Conservation (phyloP, 2,888 invertebrate species). For the Drosophila multiciliata region DNA sequence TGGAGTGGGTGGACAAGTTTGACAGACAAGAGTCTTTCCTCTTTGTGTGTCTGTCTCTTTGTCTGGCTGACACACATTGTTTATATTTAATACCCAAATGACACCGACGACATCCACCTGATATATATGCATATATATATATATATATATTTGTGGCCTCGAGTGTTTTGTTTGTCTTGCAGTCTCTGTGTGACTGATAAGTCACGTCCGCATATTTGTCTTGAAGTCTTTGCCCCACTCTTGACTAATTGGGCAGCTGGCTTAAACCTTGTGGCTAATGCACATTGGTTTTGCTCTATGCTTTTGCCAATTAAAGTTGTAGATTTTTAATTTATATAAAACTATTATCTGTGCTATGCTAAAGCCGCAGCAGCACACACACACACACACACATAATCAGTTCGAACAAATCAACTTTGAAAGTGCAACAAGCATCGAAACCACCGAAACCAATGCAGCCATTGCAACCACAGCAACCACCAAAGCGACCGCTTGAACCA, state of each 20-base stretch:
- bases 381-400: conserved; percentile 60
- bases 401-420: conserved; percentile 76
- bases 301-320: conserved; percentile 62
- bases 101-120: conserved; percentile 48
- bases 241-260: conserved; percentile 42
- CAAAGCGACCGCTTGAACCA: conserved; percentile 46
- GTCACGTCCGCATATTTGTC: conserved; percentile 61
- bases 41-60: not conserved
- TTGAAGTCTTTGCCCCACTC: not conserved
- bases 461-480: conserved; percentile 48
- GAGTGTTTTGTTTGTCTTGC: conserved; percentile 60
- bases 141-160: conserved; percentile 18
- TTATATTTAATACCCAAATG: conserved; percentile 56
- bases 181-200: conserved; percentile 55
- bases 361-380: conserved; percentile 56
- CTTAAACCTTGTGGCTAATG: conserved; percentile 11
- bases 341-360: conserved; percentile 59
- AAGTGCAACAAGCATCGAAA: conserved; percentile 45
- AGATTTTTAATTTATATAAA: conserved; percentile 67
- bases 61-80: conserved; percentile 52
- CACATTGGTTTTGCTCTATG: conserved; percentile 36
- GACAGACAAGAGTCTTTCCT: conserved; percentile 32
- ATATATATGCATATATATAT: conserved; percentile 2
- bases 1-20: conserved; percentile 49
- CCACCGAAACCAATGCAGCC: conserved; percentile 45